Evolutionary conservation across 1,140 invertebrate species (phyloP), one percentile per base, ranked within the genome.

Genomic region (Solenopsis fugax): DNA sequence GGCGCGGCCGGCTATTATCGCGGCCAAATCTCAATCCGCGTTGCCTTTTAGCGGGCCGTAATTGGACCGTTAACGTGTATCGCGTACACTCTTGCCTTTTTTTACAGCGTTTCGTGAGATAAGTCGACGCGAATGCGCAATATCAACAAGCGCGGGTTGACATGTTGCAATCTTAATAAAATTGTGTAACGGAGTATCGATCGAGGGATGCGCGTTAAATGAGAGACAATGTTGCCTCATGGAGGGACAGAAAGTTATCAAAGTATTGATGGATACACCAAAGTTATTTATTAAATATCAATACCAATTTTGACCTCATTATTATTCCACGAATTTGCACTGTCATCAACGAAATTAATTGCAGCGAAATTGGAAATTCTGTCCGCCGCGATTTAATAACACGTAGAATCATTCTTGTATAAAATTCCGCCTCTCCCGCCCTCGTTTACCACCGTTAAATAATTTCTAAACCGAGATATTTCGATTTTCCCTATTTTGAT

Each of bases 31-130:
- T 80, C 75, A 80, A 80, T 86, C 64, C 64, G 13, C 52, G 37
- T 58, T 80, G 85, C 85, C 85, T 86, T 80, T 86, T 86, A 69
- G 85, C 75, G 21, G 58, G 6, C 85, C 41, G 48, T 86, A 86
- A 86, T 86, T 86, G 76, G 64, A 1, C 29, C 75, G 76, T 86
- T 86, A 86, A 86, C 85, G 64, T 84, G 58, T 84, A 73, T 73
- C 67, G 54, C 24, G 69, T 60, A 82, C n/a, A 81, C 10, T 41
- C 24, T 73, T 24, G 10, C 54, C 18, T 5, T 41, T 73, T 84
- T 73, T 50, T 73, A 73, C 41, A 41, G 54, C 48, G 5, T 60
- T 84, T 82, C 7, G 54, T 52, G 7, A 58, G 67, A 60, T 82
- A 82, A 82, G 64, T 82, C 37, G 21, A 72, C 29, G 45, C 45